These are phyloP conservation scores for Lepidurus packardi DNA, from an alignment of 1,140 invertebrate genomes.

Conservation along the genomic window DNA sequence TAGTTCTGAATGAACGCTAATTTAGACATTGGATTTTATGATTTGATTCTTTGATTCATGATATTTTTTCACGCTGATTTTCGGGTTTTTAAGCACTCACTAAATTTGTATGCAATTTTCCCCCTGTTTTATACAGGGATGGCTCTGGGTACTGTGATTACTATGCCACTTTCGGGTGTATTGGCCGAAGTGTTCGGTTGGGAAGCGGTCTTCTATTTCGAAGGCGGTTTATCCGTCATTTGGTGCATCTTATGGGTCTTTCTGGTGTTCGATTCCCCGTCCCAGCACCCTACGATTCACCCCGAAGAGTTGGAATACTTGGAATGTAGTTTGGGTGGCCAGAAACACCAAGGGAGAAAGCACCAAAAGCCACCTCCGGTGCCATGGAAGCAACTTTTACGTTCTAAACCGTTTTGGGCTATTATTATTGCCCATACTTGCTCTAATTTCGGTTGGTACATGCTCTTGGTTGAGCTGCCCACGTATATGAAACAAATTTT, in stretches of 20 bases:
- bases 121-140: constrained; percentile 40
- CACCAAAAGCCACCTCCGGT: constrained; percentile 49
- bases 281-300: constrained; percentile 49
- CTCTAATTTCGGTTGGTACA: constrained; percentile 73
- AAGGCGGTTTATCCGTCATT: constrained; percentile 42
- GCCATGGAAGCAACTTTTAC: constrained; percentile 79
- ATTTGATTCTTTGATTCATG: no score
- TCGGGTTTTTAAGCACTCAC: background rate
- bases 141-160: constrained; percentile 47
- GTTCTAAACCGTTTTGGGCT: constrained; percentile 78
- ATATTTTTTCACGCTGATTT: background rate
- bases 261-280: constrained; percentile 48
- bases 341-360: background rate
- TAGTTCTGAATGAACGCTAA: background rate
- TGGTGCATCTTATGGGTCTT: constrained; percentile 40
- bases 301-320: constrained; percentile 83
- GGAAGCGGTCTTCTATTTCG: constrained; percentile 51
- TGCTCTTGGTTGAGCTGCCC: constrained; percentile 55
- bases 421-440: constrained; percentile 77
- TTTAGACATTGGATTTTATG: no score
- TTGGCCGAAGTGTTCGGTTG: constrained; percentile 46
- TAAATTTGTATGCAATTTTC: background rate
- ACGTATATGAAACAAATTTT: constrained; percentile 55
- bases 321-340: constrained; percentile 53
- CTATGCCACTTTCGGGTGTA: constrained; percentile 48